Evolutionary conservation across 1,140 invertebrate genomes (phyloP), one percentile per base, ranked within the genome.

Genomic region (Monochamus saltuarius): DNA sequence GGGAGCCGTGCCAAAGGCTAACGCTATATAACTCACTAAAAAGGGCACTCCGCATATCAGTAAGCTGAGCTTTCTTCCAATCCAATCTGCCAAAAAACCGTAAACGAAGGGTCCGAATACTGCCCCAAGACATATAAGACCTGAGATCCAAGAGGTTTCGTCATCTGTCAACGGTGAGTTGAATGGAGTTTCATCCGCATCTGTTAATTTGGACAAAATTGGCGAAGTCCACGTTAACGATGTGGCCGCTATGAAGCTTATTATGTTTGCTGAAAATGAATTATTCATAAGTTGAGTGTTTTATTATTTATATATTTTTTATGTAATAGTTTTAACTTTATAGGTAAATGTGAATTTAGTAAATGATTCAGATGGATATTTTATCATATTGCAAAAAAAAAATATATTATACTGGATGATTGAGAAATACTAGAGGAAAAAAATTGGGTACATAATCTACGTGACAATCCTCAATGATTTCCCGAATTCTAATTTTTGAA

Each of bases 91-190:
- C 0, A 75, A 42, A 37, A 69, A 66, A 8, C 78, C 78, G 19
- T 77, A 77, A 3, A 69, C 7, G 17, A 68, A 65, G 0, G 73
- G 68, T 1, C 71, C 71, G 13, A 70, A 58, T 3, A 91, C 79
- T n/a, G 91, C 90, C 11, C 92, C 92, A 13, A 95, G 70, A 0
- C 90, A 83, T 49, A 94, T 77, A 3, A 95, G 73, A 1, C 83
- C 80, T 0, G 61, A 14, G 0, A 76, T 78, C 61, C 49, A 66
- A 1, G 61, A 63, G 10, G 34, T 39, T 40, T 66, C 42, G 10
- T 58, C 53, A 7, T 51, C 49, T n/a, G 59, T 35, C 6, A 59
- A 36, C 35, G 10, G 19, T 50, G 60, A 59, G 0, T 78, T 78
- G n/a, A 72, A 56, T 7, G 67, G 68, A 45, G 61, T 70, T 8